Evolutionary conservation across 2,888 invertebrate species (phyloP), one percentile per base, ranked within the genome.

Genomic region (Rhagophthalmus giganteus): DNA sequence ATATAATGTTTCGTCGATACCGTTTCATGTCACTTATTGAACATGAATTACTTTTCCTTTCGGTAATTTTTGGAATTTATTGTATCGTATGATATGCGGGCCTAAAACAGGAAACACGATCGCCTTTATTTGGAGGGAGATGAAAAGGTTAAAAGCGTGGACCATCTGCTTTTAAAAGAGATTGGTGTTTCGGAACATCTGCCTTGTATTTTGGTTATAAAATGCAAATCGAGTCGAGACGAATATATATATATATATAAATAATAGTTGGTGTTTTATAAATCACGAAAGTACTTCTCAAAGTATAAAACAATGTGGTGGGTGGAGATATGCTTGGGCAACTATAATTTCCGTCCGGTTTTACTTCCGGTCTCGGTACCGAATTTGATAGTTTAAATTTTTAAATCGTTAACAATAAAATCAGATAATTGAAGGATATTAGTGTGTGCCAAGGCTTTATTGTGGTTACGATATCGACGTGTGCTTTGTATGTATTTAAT

Each of bases 261-360:
- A 31, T 5, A 34, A 9, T 20, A 15, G 14, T 20, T 9, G 27
- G 5, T 24, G 7, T 15, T 13, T 26, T 40, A 30, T 14, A 26
- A 26, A 27, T 6, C 14, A 20, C 20, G n/a, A 6, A 10, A 20
- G 12, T 10, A 20, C 40, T 39, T 20, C 34, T 38, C 26, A 14
- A 31, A 32, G 33, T 26, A 16, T 28, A 26, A 15, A 24, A 25
- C 33, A 33, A 27, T 38, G 15, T 24, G 16, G 54, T 56, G 55
- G 59, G 57, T 59, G 62, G 60, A 58, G 62, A 62, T 62, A 59
- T 56, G 62, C 57, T 55, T 55, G 54, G 56, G 38, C 56, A 55
- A 54, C 28, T 59, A 53, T 49, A 34, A 58, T 59, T 59, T 62
- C 60, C 62, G 60, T 61, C 58, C 54, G 52, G 55, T 40, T 49